phyloP scores from a whole-genome alignment of 2,113 vertebrate species.

The Semnornis frantzii region DNA sequence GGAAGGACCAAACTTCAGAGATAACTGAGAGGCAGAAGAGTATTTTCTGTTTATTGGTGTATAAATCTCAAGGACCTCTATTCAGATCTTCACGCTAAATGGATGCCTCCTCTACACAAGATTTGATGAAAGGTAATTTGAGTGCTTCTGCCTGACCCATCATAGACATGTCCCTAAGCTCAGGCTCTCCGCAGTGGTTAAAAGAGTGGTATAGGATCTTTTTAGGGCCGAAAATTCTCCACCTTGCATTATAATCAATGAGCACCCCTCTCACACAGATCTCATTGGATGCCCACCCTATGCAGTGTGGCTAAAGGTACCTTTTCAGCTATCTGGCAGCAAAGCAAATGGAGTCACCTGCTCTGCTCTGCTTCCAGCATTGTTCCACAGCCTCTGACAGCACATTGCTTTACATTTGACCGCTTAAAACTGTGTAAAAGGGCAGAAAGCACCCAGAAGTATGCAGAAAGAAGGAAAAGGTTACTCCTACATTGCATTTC shows the following conservation, averaged over 20 bases:
- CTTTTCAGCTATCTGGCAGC: background rate
- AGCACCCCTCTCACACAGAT: background rate
- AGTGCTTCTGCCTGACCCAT: background rate
- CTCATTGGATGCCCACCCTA: background rate
- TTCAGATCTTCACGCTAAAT: background rate
- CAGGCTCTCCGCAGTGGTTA: background rate
- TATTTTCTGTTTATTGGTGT: background rate
- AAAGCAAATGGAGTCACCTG: background rate
- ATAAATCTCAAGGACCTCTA: background rate
- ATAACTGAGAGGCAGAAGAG: background rate
- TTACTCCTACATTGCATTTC: slow-evolving; percentile 17
- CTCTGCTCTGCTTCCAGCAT: background rate
- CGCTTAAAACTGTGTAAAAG: background rate
- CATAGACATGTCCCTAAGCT: background rate
- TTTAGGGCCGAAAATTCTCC: background rate
- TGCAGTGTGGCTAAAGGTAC: background rate
- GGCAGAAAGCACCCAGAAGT: background rate
- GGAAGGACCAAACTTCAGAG: background rate
- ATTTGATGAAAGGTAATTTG: background rate
- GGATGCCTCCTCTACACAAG: background rate
- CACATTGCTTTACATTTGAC: background rate
- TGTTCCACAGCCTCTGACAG: background rate
- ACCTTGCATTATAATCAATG: background rate
- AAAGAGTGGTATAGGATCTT: background rate
- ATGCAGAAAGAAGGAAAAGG: slow-evolving; percentile 36